Conservation (phyloP, 1,140 invertebrate species). For the Panulirus ornatus region DNA sequence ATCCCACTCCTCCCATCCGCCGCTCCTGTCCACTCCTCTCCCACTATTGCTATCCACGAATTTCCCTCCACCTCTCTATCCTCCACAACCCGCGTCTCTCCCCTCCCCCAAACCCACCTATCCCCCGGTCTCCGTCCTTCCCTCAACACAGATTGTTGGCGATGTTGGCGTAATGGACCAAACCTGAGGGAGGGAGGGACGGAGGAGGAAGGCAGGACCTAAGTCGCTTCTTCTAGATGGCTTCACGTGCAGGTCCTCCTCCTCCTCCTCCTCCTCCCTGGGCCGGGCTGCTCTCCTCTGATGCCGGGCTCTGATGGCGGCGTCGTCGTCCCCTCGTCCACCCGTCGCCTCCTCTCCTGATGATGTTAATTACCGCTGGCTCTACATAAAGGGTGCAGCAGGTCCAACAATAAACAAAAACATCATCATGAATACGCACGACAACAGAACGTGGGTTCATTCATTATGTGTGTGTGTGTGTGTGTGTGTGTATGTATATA, state of each 20-base stretch:
- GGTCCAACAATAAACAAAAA: not conserved
- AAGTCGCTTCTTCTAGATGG: slow-evolving; percentile 6
- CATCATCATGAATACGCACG: not conserved
- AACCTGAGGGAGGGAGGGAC: too few species aligned
- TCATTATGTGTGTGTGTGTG: too few species aligned
- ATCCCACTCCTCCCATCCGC: too few species aligned
- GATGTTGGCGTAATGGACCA: not conserved
- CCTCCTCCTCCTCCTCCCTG: not conserved
- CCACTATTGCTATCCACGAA: too few species aligned
- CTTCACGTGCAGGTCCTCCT: too few species aligned
- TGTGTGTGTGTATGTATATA: too few species aligned
- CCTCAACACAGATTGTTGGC: not conserved
- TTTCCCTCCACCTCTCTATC: too few species aligned
- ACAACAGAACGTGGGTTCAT: too few species aligned
- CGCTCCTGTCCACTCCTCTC: too few species aligned
- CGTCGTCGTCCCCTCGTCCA: not conserved
- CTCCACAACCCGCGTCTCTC: too few species aligned
- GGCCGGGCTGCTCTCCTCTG: not conserved
- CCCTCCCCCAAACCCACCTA: too few species aligned
- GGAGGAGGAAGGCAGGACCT: not conserved
- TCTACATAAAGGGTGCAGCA: not conserved
- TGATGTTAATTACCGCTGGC: not conserved
- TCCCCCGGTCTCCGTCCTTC: too few species aligned
- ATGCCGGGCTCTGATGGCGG: not conserved
- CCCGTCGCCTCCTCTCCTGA: not conserved